Evolutionary conservation across 2,113 vertebrate species (phyloP), one percentile per base, ranked within the genome.

Genomic region (Planiliza haematocheilus): DNA sequence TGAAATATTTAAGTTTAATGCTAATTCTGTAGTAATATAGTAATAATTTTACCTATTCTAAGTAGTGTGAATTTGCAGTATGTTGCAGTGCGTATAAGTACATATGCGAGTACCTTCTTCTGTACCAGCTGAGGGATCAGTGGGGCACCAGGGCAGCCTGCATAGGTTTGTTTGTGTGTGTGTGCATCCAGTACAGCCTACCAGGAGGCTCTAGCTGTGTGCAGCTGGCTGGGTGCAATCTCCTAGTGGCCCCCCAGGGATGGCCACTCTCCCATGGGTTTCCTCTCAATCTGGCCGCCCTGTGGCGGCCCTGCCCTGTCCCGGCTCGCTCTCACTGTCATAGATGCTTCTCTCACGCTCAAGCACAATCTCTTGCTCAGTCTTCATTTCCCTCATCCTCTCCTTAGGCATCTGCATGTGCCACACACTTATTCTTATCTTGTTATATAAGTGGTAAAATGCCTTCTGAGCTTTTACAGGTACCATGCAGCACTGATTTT

Each of bases 191-290:
- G 77, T 74, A 58, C 65, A 67, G 62, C 21, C 82, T 84, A 91
- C 89, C 90, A 91, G 90, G 89, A 91, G 87, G 88, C 50, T 75
- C 79, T 82, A 82, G 88, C 88, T 91, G 90, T 91, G 89, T 93
- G 89, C 90, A 93, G 87, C 92, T 93, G 93, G 89, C 92, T 82
- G 77, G 79, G 68, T 91, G 81, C 91, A 89, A 88, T 90, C 82
- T 87, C 83, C 70, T 61, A 71, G 75, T 69, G 75, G 74, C 78
- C 86, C 91, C 86, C 82, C 30, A 84, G 91, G 91, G 90, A 91
- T 60, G 59, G 68, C 45, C 77, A 63, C 52, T 53, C 59, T 88
- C 86, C 87, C 88, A 70, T 80, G 90, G 88, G 89, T 85, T 80
- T 81, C 38, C 70, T 67, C 74, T 83, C 87, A 91, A 57, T 89